Conservation (phyloP, 2,113 vertebrate genomes). For the Sula dactylatra region DNA sequence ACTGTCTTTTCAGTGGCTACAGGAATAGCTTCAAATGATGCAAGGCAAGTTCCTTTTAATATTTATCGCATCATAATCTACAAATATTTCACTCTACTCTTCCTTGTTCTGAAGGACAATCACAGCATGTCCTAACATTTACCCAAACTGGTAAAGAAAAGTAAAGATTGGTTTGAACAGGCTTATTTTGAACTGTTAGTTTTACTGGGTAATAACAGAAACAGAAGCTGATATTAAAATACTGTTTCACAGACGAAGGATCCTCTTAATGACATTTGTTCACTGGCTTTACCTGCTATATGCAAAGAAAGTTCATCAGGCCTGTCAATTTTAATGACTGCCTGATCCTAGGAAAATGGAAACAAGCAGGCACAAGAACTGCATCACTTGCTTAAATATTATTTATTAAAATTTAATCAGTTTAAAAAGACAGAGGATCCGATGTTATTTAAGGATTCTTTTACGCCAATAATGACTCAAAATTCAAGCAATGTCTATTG, state of each 20-base stretch:
- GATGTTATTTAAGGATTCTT: not conserved
- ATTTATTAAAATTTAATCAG: not conserved
- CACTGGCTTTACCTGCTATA: not conserved
- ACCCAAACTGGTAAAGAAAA: not conserved
- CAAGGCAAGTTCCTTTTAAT: conserved; percentile 9
- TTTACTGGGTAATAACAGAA: conserved; percentile 17
- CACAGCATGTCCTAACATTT: not conserved
- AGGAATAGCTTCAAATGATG: conserved; percentile 6
- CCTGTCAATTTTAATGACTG: not conserved
- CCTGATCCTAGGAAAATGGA: not conserved
- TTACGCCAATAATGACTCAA: not conserved
- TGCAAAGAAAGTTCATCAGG: conserved; percentile 5
- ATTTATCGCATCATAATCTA: conserved; percentile 13
- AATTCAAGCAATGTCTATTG: not conserved
- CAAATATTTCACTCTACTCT: not conserved
- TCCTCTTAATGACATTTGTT: not conserved
- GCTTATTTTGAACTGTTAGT: not conserved
- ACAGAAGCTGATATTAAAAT: not conserved
- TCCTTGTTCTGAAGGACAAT: not conserved
- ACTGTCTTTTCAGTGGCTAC: conserved; percentile 7
- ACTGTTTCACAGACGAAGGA: not conserved
- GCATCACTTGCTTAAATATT: not conserved
- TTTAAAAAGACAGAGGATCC: not conserved
- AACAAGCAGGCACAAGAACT: not conserved
- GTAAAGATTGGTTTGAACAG: not conserved